Evolutionary conservation across 2,797 vertebrate species (phyloP).

Genomic region (Lagorchestes hirsutus): DNA sequence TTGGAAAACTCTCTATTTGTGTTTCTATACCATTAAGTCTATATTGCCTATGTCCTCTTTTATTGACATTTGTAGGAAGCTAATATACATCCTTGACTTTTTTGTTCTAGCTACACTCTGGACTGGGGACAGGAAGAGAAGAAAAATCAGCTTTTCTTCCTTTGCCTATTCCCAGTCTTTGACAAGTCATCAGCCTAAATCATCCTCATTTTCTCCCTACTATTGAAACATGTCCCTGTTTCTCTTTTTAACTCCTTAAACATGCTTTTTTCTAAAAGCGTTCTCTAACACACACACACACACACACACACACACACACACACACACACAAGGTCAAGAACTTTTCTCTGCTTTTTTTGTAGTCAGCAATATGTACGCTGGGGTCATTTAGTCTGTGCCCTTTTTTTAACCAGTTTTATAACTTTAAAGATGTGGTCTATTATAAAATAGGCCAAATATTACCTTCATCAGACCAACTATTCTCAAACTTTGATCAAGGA

Average conservation of each 20-base stretch:
- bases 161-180: neutral
- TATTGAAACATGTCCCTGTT: neutral
- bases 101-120: fast-evolving
- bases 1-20: neutral
- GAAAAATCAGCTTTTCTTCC: neutral
- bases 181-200: neutral
- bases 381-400: neutral
- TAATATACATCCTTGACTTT: fast-evolving
- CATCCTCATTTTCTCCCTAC: neutral
- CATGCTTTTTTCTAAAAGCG: fast-evolving
- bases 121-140: fast-evolving
- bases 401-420: neutral
- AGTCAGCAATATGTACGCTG: neutral
- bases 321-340: neutral
- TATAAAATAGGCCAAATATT: neutral
- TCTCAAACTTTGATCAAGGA: neutral
- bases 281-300: neutral
- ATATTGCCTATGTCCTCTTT: fast-evolving
- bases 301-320: no score
- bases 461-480: neutral
- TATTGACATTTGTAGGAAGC: neutral
- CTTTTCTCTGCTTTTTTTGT: neutral
- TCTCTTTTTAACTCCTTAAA: neutral
- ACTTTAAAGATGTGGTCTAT: neutral
- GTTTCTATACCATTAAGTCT: neutral